These are phyloP conservation scores for Drosophila aff. DNA, from an alignment of 1,140 invertebrate genomes.

Conservation along the genomic window DNA sequence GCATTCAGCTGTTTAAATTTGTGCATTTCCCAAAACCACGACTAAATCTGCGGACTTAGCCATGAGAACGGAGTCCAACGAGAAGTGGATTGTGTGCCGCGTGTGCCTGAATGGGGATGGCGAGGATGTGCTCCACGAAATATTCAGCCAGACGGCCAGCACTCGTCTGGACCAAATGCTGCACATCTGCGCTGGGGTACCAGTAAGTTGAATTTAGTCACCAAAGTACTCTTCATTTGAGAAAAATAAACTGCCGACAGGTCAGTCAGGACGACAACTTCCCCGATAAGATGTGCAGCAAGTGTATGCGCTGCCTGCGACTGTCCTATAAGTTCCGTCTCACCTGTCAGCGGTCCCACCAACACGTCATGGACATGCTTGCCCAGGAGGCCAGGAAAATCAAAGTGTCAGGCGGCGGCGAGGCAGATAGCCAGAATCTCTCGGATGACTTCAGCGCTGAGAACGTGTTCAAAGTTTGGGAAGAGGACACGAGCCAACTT, in stretches of 20 bases:
- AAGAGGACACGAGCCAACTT: slow-evolving; percentile 48
- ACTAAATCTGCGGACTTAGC: slow-evolving; percentile 13
- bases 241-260: slow-evolving; percentile 15
- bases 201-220: slow-evolving; percentile 35
- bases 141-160: slow-evolving; percentile 86
- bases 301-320: slow-evolving; percentile 59
- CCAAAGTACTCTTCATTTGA: background rate
- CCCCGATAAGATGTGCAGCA: slow-evolving; percentile 74
- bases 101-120: slow-evolving; percentile 85
- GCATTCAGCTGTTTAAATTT: slow-evolving; percentile 38
- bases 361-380: slow-evolving; percentile 68
- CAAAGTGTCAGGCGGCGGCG: background rate
- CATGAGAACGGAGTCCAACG: slow-evolving; percentile 67
- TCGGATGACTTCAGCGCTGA: slow-evolving; percentile 32
- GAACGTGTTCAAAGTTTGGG: slow-evolving; percentile 46
- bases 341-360: slow-evolving; percentile 73
- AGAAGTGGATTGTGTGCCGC: slow-evolving; percentile 87
- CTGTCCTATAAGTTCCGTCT: slow-evolving; percentile 66
- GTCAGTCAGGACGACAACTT: slow-evolving; percentile 70
- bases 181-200: slow-evolving; percentile 76
- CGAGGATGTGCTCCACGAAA: slow-evolving; percentile 86
- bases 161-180: slow-evolving; percentile 86
- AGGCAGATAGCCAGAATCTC: slow-evolving; percentile 13
- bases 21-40: background rate
- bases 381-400: slow-evolving; percentile 34